Percentiles rank a stretch among this genome's conserved stretches.
These are phyloP conservation scores for Peribatodes rhomboidaria DNA, from an alignment of 2,888 invertebrate genomes.

Conservation along the genomic window DNA sequence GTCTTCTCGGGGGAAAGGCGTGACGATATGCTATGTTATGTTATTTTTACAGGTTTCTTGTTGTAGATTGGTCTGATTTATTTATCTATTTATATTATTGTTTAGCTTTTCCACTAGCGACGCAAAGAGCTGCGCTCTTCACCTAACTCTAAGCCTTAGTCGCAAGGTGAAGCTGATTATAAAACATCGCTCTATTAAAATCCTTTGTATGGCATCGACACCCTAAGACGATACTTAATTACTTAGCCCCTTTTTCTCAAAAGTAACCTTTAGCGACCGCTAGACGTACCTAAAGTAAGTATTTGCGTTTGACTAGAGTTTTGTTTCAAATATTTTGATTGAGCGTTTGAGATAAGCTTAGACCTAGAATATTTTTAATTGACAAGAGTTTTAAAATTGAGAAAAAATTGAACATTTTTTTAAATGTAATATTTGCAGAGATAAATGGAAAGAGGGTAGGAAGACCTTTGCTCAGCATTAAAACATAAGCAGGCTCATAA, in stretches of 20 bases:
- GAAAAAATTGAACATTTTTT: too few relatives aligned
- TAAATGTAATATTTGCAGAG: too few relatives aligned
- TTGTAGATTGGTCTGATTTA: too few relatives aligned
- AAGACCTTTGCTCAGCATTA: too few relatives aligned
- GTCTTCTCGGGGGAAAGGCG: too few relatives aligned
- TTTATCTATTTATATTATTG: too few relatives aligned
- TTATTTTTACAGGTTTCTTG: too few relatives aligned
- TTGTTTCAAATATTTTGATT: slow-evolving; percentile 34
- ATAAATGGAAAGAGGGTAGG: too few relatives aligned
- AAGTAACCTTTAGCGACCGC: slow-evolving; percentile 44
- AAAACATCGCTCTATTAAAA: slow-evolving; percentile 59
- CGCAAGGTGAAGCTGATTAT: slow-evolving; percentile 57
- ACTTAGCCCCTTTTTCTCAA: slow-evolving; percentile 35
- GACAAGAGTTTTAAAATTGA: slow-evolving; percentile 4
- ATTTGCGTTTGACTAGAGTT: slow-evolving; percentile 26
- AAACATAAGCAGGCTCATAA: too few relatives aligned
- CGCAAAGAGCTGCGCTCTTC: not conserved
- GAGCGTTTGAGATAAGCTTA: slow-evolving; percentile 30
- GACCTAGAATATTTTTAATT: slow-evolving; percentile 22
- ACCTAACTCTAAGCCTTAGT: not conserved
- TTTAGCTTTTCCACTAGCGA: too few relatives aligned
- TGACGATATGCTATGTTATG: too few relatives aligned
- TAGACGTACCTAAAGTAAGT: slow-evolving; percentile 33
- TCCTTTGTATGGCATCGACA: slow-evolving; percentile 46
- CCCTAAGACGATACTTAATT: slow-evolving; percentile 38